Evolutionary conservation across 1,140 invertebrate species (phyloP).

Genomic region (Sinonovacula constricta): DNA sequence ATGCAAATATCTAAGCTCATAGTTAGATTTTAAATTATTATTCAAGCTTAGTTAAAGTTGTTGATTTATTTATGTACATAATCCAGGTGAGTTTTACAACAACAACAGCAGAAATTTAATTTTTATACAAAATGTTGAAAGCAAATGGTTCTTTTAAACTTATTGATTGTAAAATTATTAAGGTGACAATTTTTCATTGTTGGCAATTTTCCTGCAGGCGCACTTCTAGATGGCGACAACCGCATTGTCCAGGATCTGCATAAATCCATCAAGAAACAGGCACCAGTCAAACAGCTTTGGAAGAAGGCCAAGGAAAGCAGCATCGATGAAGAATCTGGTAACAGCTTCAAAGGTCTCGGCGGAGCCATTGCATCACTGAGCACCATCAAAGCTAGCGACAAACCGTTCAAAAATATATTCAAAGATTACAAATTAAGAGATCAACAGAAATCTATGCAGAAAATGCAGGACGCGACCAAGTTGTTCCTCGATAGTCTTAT

Average conservation of each 20-base stretch:
- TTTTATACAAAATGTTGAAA: no score
- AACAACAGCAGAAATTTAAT: no score
- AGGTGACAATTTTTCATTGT: no score
- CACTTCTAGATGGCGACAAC: slow-evolving; percentile 58
- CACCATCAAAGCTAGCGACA: slow-evolving; percentile 46
- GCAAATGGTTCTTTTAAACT: no score
- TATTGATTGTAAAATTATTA: no score
- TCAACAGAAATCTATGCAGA: background rate
- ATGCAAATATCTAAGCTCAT: no score
- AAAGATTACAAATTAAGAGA: slow-evolving; percentile 50
- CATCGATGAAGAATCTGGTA: slow-evolving; percentile 46
- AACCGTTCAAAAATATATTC: slow-evolving; percentile 54
- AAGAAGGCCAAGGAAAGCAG: slow-evolving; percentile 55
- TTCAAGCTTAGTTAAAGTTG: no score
- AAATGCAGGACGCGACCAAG: slow-evolving; percentile 58
- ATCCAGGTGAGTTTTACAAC: no score
- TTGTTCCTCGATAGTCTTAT: slow-evolving; percentile 56
- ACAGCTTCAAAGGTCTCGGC: slow-evolving; percentile 62
- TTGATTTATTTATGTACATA: no score
- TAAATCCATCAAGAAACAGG: slow-evolving; percentile 64
- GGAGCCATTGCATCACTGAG: slow-evolving; percentile 50
- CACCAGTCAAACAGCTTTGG: slow-evolving; percentile 62
- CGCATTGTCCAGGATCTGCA: slow-evolving; percentile 62
- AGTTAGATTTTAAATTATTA: no score
- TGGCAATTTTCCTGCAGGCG: no score